phyloP scores from a whole-genome alignment of 2,797 vertebrate genomes.

The Calcarius lapponicus region DNA sequence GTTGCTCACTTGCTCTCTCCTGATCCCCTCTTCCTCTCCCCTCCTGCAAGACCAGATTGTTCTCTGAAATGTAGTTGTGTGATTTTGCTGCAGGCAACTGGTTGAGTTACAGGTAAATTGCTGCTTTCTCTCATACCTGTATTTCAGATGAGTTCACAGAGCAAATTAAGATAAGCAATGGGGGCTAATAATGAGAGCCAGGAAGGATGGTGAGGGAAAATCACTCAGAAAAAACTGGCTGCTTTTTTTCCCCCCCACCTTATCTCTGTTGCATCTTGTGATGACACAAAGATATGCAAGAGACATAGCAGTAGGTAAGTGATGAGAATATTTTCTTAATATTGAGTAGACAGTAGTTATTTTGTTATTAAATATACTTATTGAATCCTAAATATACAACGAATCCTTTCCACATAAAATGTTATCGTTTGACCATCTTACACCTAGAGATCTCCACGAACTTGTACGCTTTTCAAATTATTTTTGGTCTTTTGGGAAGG shows the following conservation, averaged over 20 bases:
- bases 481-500: neutral
- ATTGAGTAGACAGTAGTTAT: neutral
- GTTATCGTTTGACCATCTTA: neutral
- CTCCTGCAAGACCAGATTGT: neutral
- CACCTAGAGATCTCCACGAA: neutral
- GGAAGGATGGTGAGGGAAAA: neutral
- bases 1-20: neutral
- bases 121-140: slow-evolving; percentile 29
- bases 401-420: neutral
- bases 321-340: neutral
- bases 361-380: neutral
- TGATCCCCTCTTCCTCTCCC: neutral
- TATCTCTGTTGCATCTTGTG: neutral
- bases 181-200: neutral
- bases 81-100: slow-evolving; percentile 41
- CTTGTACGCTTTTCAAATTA: neutral
- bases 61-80: neutral
- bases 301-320: neutral
- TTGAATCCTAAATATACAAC: neutral
- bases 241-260: fast-evolving
- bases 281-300: neutral
- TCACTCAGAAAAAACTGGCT: neutral
- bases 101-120: slow-evolving; percentile 10
- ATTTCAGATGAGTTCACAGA: neutral
- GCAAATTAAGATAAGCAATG: slow-evolving; percentile 23